Conservation (phyloP, 1,140 invertebrate species). For the Drosophila pallidifrons region DNA sequence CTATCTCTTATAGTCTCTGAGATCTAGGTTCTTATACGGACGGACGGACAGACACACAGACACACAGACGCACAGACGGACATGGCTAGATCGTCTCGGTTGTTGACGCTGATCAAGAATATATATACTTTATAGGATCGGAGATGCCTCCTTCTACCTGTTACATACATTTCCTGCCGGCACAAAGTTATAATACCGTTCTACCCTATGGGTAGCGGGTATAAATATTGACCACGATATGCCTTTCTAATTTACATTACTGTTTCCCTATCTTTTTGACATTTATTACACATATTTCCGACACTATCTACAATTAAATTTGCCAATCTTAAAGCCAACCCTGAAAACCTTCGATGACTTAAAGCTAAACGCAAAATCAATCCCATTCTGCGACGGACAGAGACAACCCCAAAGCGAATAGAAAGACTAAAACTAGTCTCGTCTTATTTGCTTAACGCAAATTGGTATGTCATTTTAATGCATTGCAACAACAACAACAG, state of each 20-base stretch:
- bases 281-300: not conserved
- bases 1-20: no score
- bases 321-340: slow-evolving; percentile 18
- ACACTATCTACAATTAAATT: not conserved
- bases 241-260: not conserved
- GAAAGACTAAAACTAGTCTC: slow-evolving; percentile 57
- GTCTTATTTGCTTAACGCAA: slow-evolving; percentile 81
- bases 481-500: slow-evolving; percentile 65
- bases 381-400: not conserved
- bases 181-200: no score
- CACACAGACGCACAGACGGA: no score
- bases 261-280: not conserved
- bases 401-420: slow-evolving; percentile 14
- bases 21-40: no score
- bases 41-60: no score
- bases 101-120: no score
- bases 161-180: no score
- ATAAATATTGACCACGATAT: no score
- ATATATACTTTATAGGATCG: no score
- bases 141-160: no score
- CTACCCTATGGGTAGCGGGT: no score
- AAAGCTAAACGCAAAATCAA: not conserved
- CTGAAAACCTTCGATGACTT: not conserved
- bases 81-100: no score
- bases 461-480: slow-evolving; percentile 82